Evolutionary conservation across 30 jellyfish, hydroid and myxozoan species (phyloP), one percentile per base, ranked within the genome.

Genomic region (Chrysaora quinquecirrha): DNA sequence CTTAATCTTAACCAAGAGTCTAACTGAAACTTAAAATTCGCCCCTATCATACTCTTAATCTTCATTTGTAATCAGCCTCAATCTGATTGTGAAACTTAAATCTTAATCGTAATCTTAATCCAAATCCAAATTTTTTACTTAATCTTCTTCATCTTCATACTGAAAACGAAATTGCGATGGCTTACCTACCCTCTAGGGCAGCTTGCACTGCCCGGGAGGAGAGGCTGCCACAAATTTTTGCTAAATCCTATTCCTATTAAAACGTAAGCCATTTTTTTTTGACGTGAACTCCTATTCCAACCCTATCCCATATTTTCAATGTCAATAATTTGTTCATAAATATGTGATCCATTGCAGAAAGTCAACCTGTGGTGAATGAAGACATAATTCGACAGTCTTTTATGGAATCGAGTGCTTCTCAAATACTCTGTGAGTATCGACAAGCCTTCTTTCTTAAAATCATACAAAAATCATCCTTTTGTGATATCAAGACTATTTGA

Each of bases 281-380:
- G 16, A 43, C 58, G 12, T 43, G 58, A 43, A 43, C 58, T 9
- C 16, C 16, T 43, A 6, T 43, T 6, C 12, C 12, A 9, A 6
- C 16, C 9, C 9, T 43, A 16, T 6, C 16, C 12, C 12, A 43
- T 6, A 43, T 6, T 43, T 43, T 43, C 58, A 6, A 43, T 16
- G 9, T 43, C 16, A 9, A 43, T 4, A 20, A 19, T 52, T 25
- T 25, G 70, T 32, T 3, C 38, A 64, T 75, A 0, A 2, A 56
- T 24, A 73, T 14, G 3, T 32, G 14, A 34, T 28, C 34, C 18
- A 62, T 43, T 72, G 0, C 7, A 82, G 92, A 56, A 33, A 29
- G 85, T 16, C 85, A 71, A 34, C 92, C 92, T 25, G 69, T 82
- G 12, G 85, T 82, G 0, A 75, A 69, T 34, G 92, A 69, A 34